Evolutionary conservation across 1,140 invertebrate species (phyloP), one percentile per base, ranked within the genome.

Genomic region (Dreissena rostriformis): DNA sequence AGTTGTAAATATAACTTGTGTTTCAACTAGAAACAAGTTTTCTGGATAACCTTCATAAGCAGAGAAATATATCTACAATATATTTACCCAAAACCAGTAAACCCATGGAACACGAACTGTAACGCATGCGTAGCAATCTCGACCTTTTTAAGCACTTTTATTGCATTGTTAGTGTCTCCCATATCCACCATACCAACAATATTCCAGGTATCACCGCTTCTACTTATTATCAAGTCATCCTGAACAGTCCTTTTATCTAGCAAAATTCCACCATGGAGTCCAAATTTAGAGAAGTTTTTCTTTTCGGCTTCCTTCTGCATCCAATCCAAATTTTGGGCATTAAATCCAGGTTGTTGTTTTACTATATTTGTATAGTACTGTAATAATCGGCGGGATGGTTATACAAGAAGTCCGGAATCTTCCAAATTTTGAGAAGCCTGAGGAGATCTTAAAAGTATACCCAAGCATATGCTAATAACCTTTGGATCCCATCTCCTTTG

Each of bases 21-120:
- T 29, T 14, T 11, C n/a, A n/a, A 55, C 39, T 51, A 14, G 49
- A 49, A 66, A n/a, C 0, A 22, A 49, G 28, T 22, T 66, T 22
- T 26, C 10, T 22, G 17, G 52, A 22, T 11, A 49, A 12, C 39
- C 19, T n/a, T 15, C 1, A 24, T 51, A 51, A 83, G 70, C 8
- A 71, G 63, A 61, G 39, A 70, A 51, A 80, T 28, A n/a, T 10
- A 24, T n/a, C n/a, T 17, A 70, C 19, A 29, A 14, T 19, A 19
- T 71, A 12, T 71, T 14, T 73, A 28, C 71, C 71, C 52, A 26
- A 53, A 73, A 28, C 71, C 71, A 53, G 71, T 73, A 22, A 73
- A 73, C 39, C 85, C 85, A 84, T 84, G 85, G 67, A 86, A 81
- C 10, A 86, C 76, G 49, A 68, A 80, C 39, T 80, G 81, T 19